Evolutionary conservation across 2,113 vertebrate species (phyloP).

Genomic region (Bubo bubo): DNA sequence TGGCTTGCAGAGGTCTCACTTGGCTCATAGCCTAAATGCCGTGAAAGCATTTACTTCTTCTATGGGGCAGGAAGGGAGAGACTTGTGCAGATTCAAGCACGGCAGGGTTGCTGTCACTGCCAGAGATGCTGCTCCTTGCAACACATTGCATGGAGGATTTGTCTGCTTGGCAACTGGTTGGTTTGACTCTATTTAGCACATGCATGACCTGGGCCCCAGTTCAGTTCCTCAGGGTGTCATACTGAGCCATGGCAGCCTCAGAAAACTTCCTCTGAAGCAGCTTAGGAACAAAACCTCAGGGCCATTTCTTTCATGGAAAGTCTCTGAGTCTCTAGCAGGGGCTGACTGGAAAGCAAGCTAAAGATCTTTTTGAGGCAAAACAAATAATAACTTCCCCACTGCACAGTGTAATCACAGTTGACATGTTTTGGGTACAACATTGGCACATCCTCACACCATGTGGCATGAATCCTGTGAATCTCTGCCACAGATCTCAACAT

Average conservation of each 20-base stretch:
- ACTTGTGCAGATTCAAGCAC: rapidly evolving
- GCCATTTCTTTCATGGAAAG: not conserved
- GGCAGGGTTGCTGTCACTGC: not conserved
- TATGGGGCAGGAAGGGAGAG: not conserved
- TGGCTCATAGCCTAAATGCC: not conserved
- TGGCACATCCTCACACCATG: not conserved
- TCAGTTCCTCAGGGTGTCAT: not conserved
- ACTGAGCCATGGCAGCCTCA: not conserved
- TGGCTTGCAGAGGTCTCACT: not conserved
- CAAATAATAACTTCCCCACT: not conserved
- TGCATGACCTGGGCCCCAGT: not conserved
- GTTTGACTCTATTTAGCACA: not conserved
- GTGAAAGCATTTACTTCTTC: not conserved
- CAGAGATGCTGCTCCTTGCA: not conserved
- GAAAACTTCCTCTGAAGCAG: not conserved
- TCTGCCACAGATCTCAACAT: not conserved
- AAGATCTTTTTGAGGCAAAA: not conserved
- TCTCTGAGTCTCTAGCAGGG: not conserved
- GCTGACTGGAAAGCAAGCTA: not conserved
- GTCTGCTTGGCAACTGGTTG: not conserved
- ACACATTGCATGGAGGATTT: not conserved
- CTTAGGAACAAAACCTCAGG: not conserved
- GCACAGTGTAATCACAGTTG: not conserved
- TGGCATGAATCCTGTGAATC: not conserved
- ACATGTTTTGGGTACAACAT: not conserved